Evolutionary conservation across 64 coral and sea anemone species (phyloP), one percentile per base, ranked within the genome.

Genomic region (Porites lutea): DNA sequence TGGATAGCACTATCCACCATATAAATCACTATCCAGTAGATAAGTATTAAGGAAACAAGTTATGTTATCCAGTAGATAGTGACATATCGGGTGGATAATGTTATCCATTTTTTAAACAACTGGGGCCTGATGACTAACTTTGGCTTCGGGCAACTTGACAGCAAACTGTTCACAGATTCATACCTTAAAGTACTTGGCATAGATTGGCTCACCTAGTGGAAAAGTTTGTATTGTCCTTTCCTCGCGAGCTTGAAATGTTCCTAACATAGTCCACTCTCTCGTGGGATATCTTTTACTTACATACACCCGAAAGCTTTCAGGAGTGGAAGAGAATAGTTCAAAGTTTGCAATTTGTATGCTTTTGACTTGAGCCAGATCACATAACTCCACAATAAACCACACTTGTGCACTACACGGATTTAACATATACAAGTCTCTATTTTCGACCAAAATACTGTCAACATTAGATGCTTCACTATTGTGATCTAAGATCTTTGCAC

Each of bases 111-210:
- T 57, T 57, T 12, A 57, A 7, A 57, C 7, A 57, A 57, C 12
- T 57, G 54, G 3, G 1, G 12, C 5, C 3, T 9, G 54, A 9
- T 57, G 54, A 57, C 54, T 9, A 57, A 7, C 7, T 57, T 57
- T 57, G 54, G 54, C 54, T 57, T 57, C 5, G 7, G 54, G 54
- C 12, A 4, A 57, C 12, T 57, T 57, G 0, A 37, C 12, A 7
- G 5, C 54, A 13, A 64, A 44, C 22, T 4, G 14, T 53, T 21
- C 14, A 73, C 69, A 16, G 1, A 6, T 15, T 13, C 83, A 75
- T 83, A 97, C 96, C 96, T 98, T 98, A 19, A 98, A 80, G 74
- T 98, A 98, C 61, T 98, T 98, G 51, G 96, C 96, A 95, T 98
- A 98, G 45, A 98, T 98, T 3, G 96, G 96, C 53, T 98, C 96